Evolutionary conservation across 2,888 invertebrate genomes (phyloP).

Genomic region (Eulithis testata): DNA sequence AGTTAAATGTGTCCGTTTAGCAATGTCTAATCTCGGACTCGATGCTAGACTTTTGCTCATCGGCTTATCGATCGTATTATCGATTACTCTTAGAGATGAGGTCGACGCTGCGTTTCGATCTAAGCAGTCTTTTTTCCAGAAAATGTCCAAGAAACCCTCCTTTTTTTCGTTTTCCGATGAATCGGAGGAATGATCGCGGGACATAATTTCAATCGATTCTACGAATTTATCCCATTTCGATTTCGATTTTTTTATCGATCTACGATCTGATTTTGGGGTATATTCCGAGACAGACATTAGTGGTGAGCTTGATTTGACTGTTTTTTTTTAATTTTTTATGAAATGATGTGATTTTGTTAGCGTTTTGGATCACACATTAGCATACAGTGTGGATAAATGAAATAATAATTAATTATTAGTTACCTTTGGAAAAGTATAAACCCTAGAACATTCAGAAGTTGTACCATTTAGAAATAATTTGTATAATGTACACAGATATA

Average conservation of each 20-base stretch:
- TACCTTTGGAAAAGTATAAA: constrained; percentile 32
- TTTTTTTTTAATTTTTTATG: constrained; percentile 1
- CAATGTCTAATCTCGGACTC: constrained; percentile 58
- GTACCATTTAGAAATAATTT: background rate
- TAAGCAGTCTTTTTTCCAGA: constrained; percentile 54
- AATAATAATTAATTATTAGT: constrained; percentile 18
- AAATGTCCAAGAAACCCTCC: constrained; percentile 56
- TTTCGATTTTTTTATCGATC: constrained; percentile 33
- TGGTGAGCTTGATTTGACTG: constrained; percentile 49
- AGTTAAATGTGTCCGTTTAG: constrained; percentile 55
- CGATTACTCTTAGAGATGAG: constrained; percentile 47
- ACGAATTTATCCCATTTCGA: constrained; percentile 66
- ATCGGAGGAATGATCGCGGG: constrained; percentile 55
- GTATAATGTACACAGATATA: no score
- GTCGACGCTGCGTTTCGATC: constrained; percentile 36
- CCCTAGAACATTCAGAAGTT: constrained; percentile 13
- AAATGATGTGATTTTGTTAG: background rate
- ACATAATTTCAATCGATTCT: constrained; percentile 59
- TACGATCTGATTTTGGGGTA: constrained; percentile 46
- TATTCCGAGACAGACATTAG: constrained; percentile 66
- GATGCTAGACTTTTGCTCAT: constrained; percentile 63
- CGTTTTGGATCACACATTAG: constrained; percentile 8
- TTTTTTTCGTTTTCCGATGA: constrained; percentile 51
- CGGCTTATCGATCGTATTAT: constrained; percentile 32
- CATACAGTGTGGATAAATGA: constrained; percentile 30